A percentile compares a stretch with the other conserved stretches of the same genome.
Evolutionary conservation across 1,140 invertebrate species (phyloP).

Genomic region (Meloidogyne exigua): DNA sequence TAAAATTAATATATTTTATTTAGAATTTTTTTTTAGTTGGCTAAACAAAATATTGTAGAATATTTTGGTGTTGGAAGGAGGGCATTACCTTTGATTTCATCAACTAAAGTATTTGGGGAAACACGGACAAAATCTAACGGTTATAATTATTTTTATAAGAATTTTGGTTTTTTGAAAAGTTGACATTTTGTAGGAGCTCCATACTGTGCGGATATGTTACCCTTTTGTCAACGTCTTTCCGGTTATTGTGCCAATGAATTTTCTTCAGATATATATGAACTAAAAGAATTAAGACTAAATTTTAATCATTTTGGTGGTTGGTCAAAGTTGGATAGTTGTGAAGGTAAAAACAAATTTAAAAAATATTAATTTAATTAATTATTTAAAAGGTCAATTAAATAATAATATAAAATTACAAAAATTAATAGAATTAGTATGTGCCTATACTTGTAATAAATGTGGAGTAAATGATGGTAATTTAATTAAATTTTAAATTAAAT

Average conservation of each 20-base stretch:
- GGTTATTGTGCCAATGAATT: conserved; percentile 40
- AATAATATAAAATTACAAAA: conserved; percentile 37
- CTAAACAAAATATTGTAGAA: conserved; percentile 32
- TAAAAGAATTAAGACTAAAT: conserved; percentile 24
- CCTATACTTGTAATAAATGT: conserved; percentile 36
- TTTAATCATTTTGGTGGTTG: conserved; percentile 30
- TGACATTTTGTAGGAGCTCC: conserved; percentile 7
- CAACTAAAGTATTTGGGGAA: not conserved
- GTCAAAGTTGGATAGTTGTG: conserved; percentile 16
- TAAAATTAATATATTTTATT: not conserved
- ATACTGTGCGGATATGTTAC: conserved; percentile 32
- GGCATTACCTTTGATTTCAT: not conserved
- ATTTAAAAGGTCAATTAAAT: conserved; percentile 21
- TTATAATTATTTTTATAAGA: too few species aligned
- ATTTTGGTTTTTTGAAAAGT: too few species aligned
- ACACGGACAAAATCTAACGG: not conserved
- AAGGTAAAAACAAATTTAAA: conserved; percentile 25
- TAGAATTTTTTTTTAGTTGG: conserved; percentile 27
- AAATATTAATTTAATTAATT: not conserved
- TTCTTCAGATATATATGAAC: conserved; percentile 23
- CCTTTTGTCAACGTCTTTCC: conserved; percentile 34
- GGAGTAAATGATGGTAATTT: not conserved
- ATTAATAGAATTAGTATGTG: conserved; percentile 34
- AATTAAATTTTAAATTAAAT: conserved; percentile 9
- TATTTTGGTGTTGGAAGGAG: conserved; percentile 32